Conservation (phyloP, 2,888 invertebrate species). For the Hemicrepidius hirtus region DNA sequence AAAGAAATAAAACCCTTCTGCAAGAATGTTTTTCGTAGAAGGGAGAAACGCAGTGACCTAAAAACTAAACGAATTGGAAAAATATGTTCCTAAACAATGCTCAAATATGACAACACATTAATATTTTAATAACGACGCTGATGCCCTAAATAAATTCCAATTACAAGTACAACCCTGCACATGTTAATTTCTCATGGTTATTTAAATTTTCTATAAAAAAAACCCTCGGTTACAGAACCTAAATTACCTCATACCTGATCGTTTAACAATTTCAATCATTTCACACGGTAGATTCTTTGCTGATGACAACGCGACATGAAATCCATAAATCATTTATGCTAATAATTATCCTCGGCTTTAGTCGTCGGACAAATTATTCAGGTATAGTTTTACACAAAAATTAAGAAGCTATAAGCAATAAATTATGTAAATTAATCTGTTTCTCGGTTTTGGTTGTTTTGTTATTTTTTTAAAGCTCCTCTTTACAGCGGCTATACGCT, state of each 20-base stretch:
- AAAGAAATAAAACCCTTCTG: too few species aligned
- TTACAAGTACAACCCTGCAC: too few species aligned
- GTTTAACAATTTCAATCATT: neutral
- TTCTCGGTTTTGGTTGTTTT: conserved; percentile 11
- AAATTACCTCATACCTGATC: neutral
- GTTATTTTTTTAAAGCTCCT: conserved; percentile 10
- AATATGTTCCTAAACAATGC: too few species aligned
- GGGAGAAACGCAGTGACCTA: too few species aligned
- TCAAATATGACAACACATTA: too few species aligned
- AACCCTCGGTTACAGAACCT: too few species aligned
- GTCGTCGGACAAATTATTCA: conserved; percentile 9
- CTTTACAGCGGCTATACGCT: neutral
- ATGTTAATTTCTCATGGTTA: neutral
- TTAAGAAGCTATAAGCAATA: conserved; percentile 21
- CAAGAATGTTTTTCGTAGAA: too few species aligned
- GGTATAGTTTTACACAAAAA: neutral
- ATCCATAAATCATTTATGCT: conserved; percentile 9
- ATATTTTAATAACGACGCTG: too few species aligned
- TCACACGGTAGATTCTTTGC: neutral
- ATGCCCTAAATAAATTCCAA: too few species aligned
- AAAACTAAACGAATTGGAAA: too few species aligned
- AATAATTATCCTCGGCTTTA: neutral
- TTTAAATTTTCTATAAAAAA: too few species aligned
- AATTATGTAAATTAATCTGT: conserved; percentile 21
- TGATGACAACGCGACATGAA: neutral